These are phyloP conservation scores for Salminus brasiliensis DNA, from an alignment of 2,113 vertebrate genomes.

Conservation along the genomic window DNA sequence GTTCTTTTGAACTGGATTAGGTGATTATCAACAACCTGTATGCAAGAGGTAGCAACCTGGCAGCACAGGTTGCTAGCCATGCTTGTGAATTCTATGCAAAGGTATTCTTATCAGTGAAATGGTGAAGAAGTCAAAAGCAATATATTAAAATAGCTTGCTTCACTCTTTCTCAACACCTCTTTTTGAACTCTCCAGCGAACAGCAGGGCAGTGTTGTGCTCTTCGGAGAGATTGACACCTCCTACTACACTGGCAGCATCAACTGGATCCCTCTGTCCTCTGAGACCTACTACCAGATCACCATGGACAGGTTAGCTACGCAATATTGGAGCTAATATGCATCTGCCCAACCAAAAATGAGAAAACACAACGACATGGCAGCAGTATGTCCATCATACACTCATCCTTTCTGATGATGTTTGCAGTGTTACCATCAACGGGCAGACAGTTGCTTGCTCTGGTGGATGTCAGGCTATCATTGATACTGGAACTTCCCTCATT, in stretches of 20 bases:
- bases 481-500: conserved; percentile 72
- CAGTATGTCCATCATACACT: too few species aligned
- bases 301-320: conserved; percentile 80
- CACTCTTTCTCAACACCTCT: too few species aligned
- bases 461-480: conserved; percentile 70
- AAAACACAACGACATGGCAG: too few species aligned
- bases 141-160: background rate
- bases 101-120: too few species aligned
- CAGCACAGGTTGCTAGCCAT: too few species aligned
- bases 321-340: too few species aligned
- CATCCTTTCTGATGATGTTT: background rate
- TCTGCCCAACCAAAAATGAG: too few species aligned
- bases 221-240: conserved; percentile 67
- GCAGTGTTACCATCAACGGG: conserved; percentile 68
- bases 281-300: conserved; percentile 79
- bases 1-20: background rate
- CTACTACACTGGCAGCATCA: conserved; percentile 68
- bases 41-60: too few species aligned
- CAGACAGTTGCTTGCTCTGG: conserved; percentile 62
- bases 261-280: conserved; percentile 74
- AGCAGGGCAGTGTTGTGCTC: conserved; percentile 70
- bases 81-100: too few species aligned
- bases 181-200: conserved; percentile 48
- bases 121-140: too few species aligned
- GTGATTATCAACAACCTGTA: too few species aligned